Evolutionary conservation across 2,888 invertebrate species (phyloP), one percentile per base, ranked within the genome.

Genomic region (Dynastes maya): DNA sequence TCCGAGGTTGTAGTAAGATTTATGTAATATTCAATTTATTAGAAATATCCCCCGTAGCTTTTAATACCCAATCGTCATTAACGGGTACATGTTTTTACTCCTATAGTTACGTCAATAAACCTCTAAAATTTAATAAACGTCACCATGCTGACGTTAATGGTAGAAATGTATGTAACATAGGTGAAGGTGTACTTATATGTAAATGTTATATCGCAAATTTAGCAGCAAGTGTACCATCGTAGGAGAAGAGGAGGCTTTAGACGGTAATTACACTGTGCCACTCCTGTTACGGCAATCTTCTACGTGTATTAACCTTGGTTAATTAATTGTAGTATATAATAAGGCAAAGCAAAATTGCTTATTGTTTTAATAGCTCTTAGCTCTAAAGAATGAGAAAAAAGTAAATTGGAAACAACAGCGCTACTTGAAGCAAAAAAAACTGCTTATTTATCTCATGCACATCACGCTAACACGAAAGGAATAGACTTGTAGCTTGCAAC

Each of bases 201-300:
- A 45, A 45, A 45, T 11, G 45, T 45, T 45, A 45, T 45, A 45
- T 45, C 45, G 11, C 1, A 45, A 45, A 45, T 45, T 45, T 45
- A 45, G 45, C 45, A 45, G 45, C 1, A 45, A 45, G 8, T 22
- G 22, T 51, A 27, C 16, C 53, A 70, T 53, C 55, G 22, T 22
- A 58, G 22, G 32, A 37, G 32, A 37, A 53, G 53, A 32, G 27
- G 53, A 70, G 32, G 29, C 53, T 13, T 32, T 32, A 70, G 70
- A 55, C 53, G 70, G 29, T 70, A 70, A 70, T 70, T 70, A 70
- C 70, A 58, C 55, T 2, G 40, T 16, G 58, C 58, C 72, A 29
- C 72, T 70, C n/a, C 37, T 70, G 53, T 70, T 70, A 61, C 40
- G 37, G 58, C 58, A 58, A 71, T 55, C 55, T 71, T 71, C 55